These are phyloP conservation scores for Aurelia coerulea DNA, from an alignment of 30 jellyfish, hydroid and myxozoan species.

Conservation along the genomic window DNA sequence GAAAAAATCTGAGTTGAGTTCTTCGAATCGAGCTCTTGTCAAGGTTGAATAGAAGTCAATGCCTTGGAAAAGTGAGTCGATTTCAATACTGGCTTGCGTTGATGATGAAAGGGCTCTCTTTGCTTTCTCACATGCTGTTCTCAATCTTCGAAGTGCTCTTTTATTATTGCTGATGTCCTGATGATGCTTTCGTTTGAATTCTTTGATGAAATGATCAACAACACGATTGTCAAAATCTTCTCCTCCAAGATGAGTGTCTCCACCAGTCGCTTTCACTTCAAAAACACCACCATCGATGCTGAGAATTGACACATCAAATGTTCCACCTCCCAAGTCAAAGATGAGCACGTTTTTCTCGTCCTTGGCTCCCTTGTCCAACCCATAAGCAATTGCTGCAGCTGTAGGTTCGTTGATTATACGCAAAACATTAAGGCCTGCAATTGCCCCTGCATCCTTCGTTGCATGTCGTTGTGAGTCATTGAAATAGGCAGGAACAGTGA, in stretches of 20 bases:
- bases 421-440: constrained; percentile 87
- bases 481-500: constrained; percentile 93
- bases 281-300: constrained; percentile 77
- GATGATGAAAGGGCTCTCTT: constrained; percentile 94
- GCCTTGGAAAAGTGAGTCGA: constrained; percentile 94
- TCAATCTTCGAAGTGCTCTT: constrained; percentile 86
- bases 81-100: constrained; percentile 90
- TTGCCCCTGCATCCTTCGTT: constrained; percentile 89
- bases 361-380: constrained; percentile 69
- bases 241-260: constrained; percentile 93
- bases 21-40: constrained; percentile 96
- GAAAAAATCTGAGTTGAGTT: constrained; percentile 74
- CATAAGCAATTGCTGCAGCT: constrained; percentile 97
- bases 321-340: constrained; percentile 97
- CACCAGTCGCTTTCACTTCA: constrained; percentile 85
- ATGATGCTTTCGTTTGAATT: constrained; percentile 77
- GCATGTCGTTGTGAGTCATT: constrained; percentile 92
- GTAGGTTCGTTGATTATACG: constrained; percentile 92
- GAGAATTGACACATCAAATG: constrained; percentile 86
- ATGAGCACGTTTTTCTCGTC: constrained; percentile 65
- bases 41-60: constrained; percentile 83
- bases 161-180: constrained; percentile 76
- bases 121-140: constrained; percentile 97
- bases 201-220: constrained; percentile 69
- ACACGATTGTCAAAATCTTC: constrained; percentile 84